phyloP scores from a whole-genome alignment of 2,113 vertebrate species.

The Zosterops pallidus region DNA sequence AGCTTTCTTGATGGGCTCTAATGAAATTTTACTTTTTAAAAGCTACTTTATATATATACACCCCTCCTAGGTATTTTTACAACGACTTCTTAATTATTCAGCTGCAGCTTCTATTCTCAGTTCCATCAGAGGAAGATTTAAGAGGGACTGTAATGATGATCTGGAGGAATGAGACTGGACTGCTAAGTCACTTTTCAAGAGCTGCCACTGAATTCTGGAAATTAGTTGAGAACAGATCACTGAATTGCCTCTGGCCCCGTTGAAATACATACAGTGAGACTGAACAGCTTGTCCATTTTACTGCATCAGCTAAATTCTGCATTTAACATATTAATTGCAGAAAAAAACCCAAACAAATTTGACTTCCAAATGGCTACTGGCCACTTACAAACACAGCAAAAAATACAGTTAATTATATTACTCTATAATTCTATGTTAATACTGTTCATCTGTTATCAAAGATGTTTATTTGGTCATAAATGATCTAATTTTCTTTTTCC shows the following conservation, averaged over 20 bases:
- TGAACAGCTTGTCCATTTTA: conserved; percentile 13
- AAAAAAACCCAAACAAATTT: not conserved
- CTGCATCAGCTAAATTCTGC: not conserved
- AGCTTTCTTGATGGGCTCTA: not conserved
- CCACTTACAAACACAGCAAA: not conserved
- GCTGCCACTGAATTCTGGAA: not conserved
- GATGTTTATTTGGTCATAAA: not conserved
- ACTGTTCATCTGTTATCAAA: not conserved
- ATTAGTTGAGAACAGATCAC: not conserved
- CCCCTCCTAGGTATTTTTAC: not conserved
- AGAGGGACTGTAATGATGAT: not conserved
- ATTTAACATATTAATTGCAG: not conserved
- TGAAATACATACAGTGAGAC: not conserved
- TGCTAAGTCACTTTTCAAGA: not conserved
- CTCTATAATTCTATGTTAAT: not conserved
- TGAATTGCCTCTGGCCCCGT: not conserved
- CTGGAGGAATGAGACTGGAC: not conserved
- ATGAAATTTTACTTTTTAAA: not conserved
- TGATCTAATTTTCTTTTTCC: not conserved
- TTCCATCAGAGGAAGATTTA: not conserved
- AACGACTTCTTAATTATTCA: not conserved
- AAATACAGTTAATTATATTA: not conserved
- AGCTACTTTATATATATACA: not conserved
- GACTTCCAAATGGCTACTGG: not conserved
- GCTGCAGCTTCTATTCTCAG: not conserved